These are phyloP conservation scores for Brachirus orientalis DNA, from an alignment of 2,113 vertebrate genomes.

Conservation along the genomic window DNA sequence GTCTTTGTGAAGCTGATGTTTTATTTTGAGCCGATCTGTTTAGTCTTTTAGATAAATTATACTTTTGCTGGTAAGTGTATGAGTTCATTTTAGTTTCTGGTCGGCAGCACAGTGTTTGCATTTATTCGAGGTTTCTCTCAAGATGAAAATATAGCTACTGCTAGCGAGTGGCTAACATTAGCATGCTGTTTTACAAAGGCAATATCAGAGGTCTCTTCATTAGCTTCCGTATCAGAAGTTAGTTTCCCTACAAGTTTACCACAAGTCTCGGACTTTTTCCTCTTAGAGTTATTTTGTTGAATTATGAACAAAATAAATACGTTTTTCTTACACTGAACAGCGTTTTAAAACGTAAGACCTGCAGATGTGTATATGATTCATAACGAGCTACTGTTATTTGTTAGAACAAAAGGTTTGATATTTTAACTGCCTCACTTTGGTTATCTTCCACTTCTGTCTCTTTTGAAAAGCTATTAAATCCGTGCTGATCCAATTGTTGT, in stretches of 20 bases:
- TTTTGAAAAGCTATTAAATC: not conserved
- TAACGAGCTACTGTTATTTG: not conserved
- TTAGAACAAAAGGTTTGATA: not conserved
- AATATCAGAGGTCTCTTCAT: not conserved
- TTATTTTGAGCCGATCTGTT: not conserved
- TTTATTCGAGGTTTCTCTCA: not conserved
- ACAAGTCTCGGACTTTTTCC: too few relatives aligned
- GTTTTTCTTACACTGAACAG: not conserved
- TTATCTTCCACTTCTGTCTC: too few relatives aligned
- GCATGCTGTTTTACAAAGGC: conserved; percentile 54
- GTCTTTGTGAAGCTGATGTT: not conserved
- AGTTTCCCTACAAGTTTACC: not conserved
- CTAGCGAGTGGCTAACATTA: conserved; percentile 35
- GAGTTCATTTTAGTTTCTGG: fast-evolving
- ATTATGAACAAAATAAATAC: not conserved
- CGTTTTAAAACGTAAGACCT: not conserved
- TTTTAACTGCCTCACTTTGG: too few relatives aligned
- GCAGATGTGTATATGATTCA: not conserved
- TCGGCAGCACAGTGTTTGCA: not conserved
- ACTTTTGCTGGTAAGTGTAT: too few relatives aligned
- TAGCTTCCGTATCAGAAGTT: not conserved
- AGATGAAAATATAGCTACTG: not conserved
- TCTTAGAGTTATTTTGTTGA: not conserved
- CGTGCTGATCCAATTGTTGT: not conserved
- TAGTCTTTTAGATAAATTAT: conserved; percentile 9